These are phyloP conservation scores for Panorpa germanica DNA, from an alignment of 2,888 invertebrate genomes.

Conservation along the genomic window DNA sequence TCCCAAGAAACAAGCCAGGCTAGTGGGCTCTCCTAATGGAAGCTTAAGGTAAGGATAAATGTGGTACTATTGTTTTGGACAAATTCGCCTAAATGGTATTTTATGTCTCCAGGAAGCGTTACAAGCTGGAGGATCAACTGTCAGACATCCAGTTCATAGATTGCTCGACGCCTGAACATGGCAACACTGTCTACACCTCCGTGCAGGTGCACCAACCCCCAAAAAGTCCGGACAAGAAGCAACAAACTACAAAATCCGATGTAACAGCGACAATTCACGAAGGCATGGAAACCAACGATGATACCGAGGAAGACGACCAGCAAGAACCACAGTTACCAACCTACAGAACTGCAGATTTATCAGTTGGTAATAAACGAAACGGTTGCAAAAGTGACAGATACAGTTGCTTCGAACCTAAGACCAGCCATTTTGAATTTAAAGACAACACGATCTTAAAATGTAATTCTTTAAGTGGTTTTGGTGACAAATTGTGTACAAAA, in stretches of 20 bases:
- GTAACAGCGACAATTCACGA: neutral
- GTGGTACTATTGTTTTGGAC: slow-evolving; percentile 10
- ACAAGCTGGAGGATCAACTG: slow-evolving; percentile 57
- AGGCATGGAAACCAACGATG: neutral
- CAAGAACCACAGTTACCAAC: neutral
- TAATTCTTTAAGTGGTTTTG: too few species aligned
- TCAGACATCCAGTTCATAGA: slow-evolving; percentile 68
- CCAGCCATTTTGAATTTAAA: too few species aligned
- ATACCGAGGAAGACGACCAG: slow-evolving; percentile 7
- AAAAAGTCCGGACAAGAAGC: slow-evolving; percentile 12
- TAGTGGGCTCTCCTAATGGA: slow-evolving; percentile 23
- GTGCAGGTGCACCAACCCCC: slow-evolving; percentile 24
- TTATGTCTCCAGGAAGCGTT: slow-evolving; percentile 37
- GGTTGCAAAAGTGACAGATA: too few species aligned
- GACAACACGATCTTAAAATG: too few species aligned
- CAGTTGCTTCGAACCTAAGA: too few species aligned
- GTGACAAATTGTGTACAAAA: too few species aligned
- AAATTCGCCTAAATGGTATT: slow-evolving; percentile 19
- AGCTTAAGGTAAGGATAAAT: slow-evolving; percentile 12
- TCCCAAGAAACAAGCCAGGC: slow-evolving; percentile 37
- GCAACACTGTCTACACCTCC: slow-evolving; percentile 18
- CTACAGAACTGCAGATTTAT: too few species aligned
- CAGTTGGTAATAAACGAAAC: too few species aligned
- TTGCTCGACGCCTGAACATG: slow-evolving; percentile 51
- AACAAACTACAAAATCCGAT: slow-evolving; percentile 9